A percentile compares a stretch with the other conserved stretches of the same genome.
phyloP scores from a whole-genome alignment of 2,888 invertebrate species.

The Boloria euphrosyne region DNA sequence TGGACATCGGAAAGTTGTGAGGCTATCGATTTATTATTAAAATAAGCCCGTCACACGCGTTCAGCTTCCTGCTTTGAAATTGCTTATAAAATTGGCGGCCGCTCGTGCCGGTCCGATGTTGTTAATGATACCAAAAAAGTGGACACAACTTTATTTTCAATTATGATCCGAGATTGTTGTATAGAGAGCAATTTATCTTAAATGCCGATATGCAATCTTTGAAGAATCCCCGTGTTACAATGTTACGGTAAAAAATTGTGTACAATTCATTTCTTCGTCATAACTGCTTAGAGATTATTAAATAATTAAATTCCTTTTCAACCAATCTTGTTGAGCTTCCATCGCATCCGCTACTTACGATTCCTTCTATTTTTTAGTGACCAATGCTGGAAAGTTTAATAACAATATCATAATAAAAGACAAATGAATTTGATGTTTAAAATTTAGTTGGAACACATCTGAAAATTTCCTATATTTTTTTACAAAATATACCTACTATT shows the following conservation, averaged over 20 bases:
- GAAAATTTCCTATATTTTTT: no score
- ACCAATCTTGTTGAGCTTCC: conserved; percentile 9
- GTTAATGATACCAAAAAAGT: conserved; percentile 69
- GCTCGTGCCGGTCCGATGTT: conserved; percentile 69
- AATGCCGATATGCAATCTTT: conserved; percentile 27
- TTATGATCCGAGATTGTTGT: conserved; percentile 66
- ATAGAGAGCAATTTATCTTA: conserved; percentile 49
- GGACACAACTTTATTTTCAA: conserved; percentile 65
- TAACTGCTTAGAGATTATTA: conserved; percentile 30
- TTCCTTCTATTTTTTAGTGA: conserved; percentile 3
- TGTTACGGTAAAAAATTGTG: conserved; percentile 29
- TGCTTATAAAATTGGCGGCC: conserved; percentile 76
- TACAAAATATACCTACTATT: no score
- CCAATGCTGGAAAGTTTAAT: not conserved
- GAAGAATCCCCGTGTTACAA: conserved; percentile 28
- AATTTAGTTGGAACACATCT: no score
- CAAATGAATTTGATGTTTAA: not conserved
- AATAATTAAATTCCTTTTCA: conserved; percentile 8
- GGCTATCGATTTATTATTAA: conserved; percentile 78
- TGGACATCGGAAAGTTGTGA: conserved; percentile 57
- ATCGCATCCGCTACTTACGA: not conserved
- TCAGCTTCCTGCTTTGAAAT: conserved; percentile 72
- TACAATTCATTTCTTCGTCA: conserved; percentile 25
- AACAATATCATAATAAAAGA: not conserved
- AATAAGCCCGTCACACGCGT: conserved; percentile 72